Conservation (phyloP, 2,888 invertebrate species). For the Brenthis daphne region DNA sequence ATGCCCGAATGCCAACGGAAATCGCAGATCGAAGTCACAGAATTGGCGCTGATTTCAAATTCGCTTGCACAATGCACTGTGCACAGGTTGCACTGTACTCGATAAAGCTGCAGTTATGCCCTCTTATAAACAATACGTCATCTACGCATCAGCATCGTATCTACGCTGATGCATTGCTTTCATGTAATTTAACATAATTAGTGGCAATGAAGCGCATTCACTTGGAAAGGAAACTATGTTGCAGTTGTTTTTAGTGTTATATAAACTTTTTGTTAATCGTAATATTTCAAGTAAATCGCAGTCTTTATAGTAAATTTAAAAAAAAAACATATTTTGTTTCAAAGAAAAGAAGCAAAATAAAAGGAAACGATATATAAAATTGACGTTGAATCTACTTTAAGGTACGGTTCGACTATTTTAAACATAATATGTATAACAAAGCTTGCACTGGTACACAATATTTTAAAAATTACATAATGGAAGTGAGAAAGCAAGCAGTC, state of each 20-base stretch:
- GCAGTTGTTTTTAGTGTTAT: neutral
- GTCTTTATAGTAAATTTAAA: too few relatives aligned
- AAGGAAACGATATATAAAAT: neutral
- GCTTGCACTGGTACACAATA: neutral
- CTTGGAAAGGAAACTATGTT: neutral
- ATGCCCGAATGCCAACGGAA: constrained; percentile 61
- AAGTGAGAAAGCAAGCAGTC: constrained; percentile 54
- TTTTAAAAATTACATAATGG: constrained; percentile 57
- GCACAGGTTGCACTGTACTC: neutral
- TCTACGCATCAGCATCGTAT: neutral
- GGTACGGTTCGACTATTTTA: neutral
- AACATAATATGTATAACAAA: neutral
- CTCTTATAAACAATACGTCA: neutral
- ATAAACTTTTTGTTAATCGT: too few relatives aligned
- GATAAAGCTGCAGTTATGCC: neutral
- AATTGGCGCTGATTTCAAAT: constrained; percentile 39
- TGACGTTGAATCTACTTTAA: neutral
- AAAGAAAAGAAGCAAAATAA: too few relatives aligned
- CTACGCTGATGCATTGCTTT: neutral
- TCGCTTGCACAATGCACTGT: constrained; percentile 36
- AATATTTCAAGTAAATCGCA: too few relatives aligned
- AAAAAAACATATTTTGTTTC: too few relatives aligned
- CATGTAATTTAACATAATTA: neutral
- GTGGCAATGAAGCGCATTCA: neutral
- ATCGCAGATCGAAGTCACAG: constrained; percentile 44